Base-by-base conservation (phyloP, 2,888 invertebrate genomes). In the Scaptomyza caliginosa region DNA sequence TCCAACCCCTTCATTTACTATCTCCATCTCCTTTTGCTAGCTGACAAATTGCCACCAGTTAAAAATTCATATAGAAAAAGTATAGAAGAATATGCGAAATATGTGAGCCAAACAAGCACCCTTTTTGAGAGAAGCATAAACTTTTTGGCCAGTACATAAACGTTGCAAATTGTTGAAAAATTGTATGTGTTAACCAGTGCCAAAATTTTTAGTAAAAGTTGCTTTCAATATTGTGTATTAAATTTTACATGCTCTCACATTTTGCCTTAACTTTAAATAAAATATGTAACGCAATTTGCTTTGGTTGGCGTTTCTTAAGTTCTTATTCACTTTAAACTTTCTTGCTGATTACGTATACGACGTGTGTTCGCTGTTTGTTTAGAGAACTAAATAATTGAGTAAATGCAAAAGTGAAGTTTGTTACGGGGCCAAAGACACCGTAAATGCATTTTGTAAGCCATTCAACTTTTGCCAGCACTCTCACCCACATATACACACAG, bases 11-110 rank as follows among this genome's bases (percentile, higher is more conserved):
- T 5, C 16, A 2, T 11, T 13, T 1, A 21, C 11, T 21, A 8
- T 8, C 13, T 5, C n/a, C 13, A n/a, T 1, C 1, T 16, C 49
- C 17, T 10, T 43, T 36, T 26, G 2, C 24, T 28, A n/a, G 2
- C 39, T 55, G 70, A 48, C 71, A 82, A 78, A 85, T 85, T 82
- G 72, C 67, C 71, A 76, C 52, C 76, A 60, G 64, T 82, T 75
- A 42, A 85, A 30, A 82, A 69, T 63, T 58, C 49, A 69, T 55
- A 55, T 34, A 30, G 13, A 21, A 13, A n/a, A 46, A 65, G n/a
- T 30, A 50, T 24, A 50, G 23, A 51, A 32, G 39, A 36, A 62
- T 69, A 52, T 56, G 63, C 40, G 43, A 56, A 71, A 74, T 50
- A 50, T 71, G 60, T 54, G 54, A 42, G 46, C 13, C 48, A 49